These are phyloP conservation scores for Lepeophtheirus salmonis DNA, from an alignment of 1,140 invertebrate genomes.

Conservation along the genomic window DNA sequence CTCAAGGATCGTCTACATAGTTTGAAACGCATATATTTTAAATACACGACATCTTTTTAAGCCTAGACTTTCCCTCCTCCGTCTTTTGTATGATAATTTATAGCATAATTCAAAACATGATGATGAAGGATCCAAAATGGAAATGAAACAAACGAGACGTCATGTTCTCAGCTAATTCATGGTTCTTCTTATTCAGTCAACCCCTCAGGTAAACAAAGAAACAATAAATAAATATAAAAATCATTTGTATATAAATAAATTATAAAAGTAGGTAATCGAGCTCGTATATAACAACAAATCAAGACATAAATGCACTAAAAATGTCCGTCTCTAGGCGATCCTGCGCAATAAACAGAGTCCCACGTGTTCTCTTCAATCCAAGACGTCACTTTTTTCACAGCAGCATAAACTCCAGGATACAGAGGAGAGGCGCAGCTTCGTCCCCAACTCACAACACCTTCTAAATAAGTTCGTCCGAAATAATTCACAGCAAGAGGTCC, in stretches of 20 bases:
- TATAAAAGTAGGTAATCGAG: no score
- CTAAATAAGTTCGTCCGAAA: neutral
- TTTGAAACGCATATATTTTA: no score
- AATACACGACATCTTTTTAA: no score
- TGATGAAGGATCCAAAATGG: no score
- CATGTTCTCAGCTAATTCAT: no score
- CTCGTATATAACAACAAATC: neutral
- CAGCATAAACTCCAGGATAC: conserved; percentile 8
- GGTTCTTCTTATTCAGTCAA: no score
- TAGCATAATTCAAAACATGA: no score
- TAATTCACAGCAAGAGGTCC: neutral
- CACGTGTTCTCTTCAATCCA: neutral
- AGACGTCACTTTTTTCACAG: neutral
- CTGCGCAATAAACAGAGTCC: conserved; percentile 2
- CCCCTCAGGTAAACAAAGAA: neutral
- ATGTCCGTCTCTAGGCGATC: neutral
- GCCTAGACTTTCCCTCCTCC: no score
- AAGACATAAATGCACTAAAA: neutral
- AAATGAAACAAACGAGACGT: no score
- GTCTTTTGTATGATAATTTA: no score
- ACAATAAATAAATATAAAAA: neutral
- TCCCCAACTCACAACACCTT: conserved; percentile 11
- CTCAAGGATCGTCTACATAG: no score
- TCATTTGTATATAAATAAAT: neutral
- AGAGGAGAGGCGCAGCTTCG: neutral